Conservation (phyloP, 30 jellyfish, hydroid and myxozoan species). For the Cassiopea xamachana region DNA sequence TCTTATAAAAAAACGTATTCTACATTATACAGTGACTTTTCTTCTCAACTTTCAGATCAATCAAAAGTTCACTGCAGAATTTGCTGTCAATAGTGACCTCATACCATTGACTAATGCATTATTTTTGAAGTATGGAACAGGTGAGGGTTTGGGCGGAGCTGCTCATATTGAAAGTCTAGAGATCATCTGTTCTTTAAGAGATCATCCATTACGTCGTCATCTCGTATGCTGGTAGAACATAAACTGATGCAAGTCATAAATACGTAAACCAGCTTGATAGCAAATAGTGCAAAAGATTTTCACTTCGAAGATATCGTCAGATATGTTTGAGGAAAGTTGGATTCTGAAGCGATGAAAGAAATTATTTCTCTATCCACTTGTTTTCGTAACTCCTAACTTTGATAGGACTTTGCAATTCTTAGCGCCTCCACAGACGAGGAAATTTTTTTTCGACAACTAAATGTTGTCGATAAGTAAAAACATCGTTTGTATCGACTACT, state of each 20-base stretch:
- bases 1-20: too few species aligned
- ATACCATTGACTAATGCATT: constrained; percentile 79
- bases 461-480: too few species aligned
- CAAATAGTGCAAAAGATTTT: background rate
- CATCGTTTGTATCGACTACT: too few species aligned
- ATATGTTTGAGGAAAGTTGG: background rate
- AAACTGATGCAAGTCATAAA: too few species aligned
- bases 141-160: constrained; percentile 9
- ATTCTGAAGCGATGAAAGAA: background rate
- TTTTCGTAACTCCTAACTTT: background rate
- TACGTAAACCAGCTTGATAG: too few species aligned
- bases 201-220: background rate
- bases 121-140: constrained; percentile 84
- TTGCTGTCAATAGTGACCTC: constrained; percentile 56
- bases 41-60: constrained; percentile 77
- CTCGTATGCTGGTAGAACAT: too few species aligned
- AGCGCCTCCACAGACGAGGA: too few species aligned
- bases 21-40: too few species aligned
- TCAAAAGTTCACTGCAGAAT: constrained; percentile 68
- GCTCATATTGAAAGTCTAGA: background rate
- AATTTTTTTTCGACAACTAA: too few species aligned
- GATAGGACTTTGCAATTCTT: background rate
- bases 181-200: background rate
- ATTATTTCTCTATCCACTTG: background rate
- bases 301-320: background rate